Evolutionary conservation across 1,140 invertebrate species (phyloP).

Genomic region (Drosophila littoralis): DNA sequence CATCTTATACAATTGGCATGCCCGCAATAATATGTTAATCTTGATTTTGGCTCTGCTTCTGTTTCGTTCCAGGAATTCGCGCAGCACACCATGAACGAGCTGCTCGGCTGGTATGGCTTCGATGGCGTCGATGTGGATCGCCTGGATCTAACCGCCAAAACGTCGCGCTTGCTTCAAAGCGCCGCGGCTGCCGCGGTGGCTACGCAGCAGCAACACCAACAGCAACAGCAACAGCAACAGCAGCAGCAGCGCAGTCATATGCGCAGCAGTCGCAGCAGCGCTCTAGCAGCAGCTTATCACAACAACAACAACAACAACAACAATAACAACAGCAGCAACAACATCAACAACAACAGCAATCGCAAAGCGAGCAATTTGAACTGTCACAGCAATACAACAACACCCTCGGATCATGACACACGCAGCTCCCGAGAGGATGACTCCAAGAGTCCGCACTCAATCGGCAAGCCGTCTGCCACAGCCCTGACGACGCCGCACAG

Average conservation of each 20-base stretch:
- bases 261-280: slow-evolving; percentile 64
- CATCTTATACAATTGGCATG: slow-evolving; percentile 21
- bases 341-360: slow-evolving; percentile 46
- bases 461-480: slow-evolving; percentile 59
- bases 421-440: slow-evolving; percentile 81
- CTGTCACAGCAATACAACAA: slow-evolving; percentile 66
- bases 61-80: slow-evolving; percentile 90
- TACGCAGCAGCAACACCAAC: slow-evolving; percentile 66
- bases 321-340: slow-evolving; percentile 49
- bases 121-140: slow-evolving; percentile 87
- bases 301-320: slow-evolving; percentile 65
- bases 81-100: slow-evolving; percentile 95
- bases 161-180: slow-evolving; percentile 73
- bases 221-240: slow-evolving; percentile 45
- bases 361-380: slow-evolving; percentile 29
- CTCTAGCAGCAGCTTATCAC: slow-evolving; percentile 55
- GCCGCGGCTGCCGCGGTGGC: slow-evolving; percentile 71
- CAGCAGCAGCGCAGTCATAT: slow-evolving; percentile 49
- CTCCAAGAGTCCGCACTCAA: slow-evolving; percentile 82
- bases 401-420: slow-evolving; percentile 80
- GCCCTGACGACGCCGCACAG: slow-evolving; percentile 32
- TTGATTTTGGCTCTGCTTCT: slow-evolving; percentile 11
- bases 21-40: slow-evolving; percentile 2
- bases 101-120: slow-evolving; percentile 95
- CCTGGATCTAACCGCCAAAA: slow-evolving; percentile 81